Base-by-base conservation (phyloP, 2,888 invertebrate genomes). In the Nipponacmea schrenckii region DNA sequence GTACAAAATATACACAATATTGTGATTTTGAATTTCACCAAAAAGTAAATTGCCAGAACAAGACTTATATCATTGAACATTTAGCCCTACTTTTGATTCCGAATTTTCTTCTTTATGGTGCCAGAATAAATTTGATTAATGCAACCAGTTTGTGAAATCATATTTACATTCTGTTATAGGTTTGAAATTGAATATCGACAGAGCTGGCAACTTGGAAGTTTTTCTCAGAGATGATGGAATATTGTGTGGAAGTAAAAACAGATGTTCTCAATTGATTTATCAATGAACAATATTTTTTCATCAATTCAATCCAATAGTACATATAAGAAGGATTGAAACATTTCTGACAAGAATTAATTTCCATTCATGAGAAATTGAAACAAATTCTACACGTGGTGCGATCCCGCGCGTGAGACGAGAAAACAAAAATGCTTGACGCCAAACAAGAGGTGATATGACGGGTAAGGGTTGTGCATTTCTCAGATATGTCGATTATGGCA, bases 321-420 rank as follows among this genome's bases (percentile, higher is more conserved):
- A 56, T 56, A 56, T 56, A 56, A 56, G 56, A 56, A 56, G 56
- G 56, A 56, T 24, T 56, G 56, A 56, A 56, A 56, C 56, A 56
- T 56, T 56, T 56, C 56, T 56, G 56, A 56, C 56, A 56, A 56
- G 56, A 56, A 56, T 56, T 56, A 56, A 56, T 56, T 56, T 56
- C 56, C 20, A 56, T 56, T 56, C 56, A 56, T 56, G 56, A 24
- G 56, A 56, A 56, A 56, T 56, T 56, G 56, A 56, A 56, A 56
- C 56, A 56, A 56, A 56, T 56, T 56, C 56, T 15, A 24, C 56
- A 56, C 56, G 56, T 24, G 56, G 56, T 56, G 56, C 56, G 56
- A 56, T 56, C 56, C 56, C 56, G 56, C 56, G 56, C 56, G 20
- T 56, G 56, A 56, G 56, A 56, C 56, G 20, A 24, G 20, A 56